Percentiles rank a stretch among this genome's conserved stretches.
Evolutionary conservation across 2,113 vertebrate species (phyloP).

Genomic region (Cochlearius cochlearius): DNA sequence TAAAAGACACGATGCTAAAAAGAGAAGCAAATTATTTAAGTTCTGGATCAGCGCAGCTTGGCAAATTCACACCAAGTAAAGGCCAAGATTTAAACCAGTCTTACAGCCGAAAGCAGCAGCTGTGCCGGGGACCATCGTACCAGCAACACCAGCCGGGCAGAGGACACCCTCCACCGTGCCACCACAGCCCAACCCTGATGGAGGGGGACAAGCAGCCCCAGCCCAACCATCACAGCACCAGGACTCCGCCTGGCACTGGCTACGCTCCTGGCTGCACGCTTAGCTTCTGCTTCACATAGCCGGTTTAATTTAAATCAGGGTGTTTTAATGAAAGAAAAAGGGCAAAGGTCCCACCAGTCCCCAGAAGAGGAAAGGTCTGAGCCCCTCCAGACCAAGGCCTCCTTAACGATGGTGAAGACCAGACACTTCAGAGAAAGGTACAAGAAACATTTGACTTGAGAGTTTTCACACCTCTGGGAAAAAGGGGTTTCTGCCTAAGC

Average conservation of each 20-base stretch:
- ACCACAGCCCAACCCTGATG: not conserved
- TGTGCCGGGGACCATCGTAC: not conserved
- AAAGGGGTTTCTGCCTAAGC: not conserved
- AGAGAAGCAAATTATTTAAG: constrained; percentile 37
- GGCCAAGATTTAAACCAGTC: not conserved
- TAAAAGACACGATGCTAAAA: constrained; percentile 18
- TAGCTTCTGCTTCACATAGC: not conserved
- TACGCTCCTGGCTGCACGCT: not conserved
- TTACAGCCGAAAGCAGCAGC: not conserved
- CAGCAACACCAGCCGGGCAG: accelerated
- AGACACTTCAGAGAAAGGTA: not conserved
- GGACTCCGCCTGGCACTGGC: not conserved
- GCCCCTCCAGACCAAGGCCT: not conserved
- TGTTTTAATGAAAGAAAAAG: not conserved
- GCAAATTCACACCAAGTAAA: not conserved
- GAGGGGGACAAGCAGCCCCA: accelerated
- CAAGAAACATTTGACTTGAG: not conserved
- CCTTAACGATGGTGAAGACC: not conserved
- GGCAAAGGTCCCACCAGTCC: not conserved
- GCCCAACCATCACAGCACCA: too few species aligned
- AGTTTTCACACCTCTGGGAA: not conserved
- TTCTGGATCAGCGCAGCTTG: not conserved
- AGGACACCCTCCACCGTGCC: not conserved
- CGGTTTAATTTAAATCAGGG: not conserved
- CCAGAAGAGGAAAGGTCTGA: not conserved